Evolutionary conservation across 2,797 vertebrate genomes (phyloP), one percentile per base, ranked within the genome.

Genomic region (Crax fasciolata): DNA sequence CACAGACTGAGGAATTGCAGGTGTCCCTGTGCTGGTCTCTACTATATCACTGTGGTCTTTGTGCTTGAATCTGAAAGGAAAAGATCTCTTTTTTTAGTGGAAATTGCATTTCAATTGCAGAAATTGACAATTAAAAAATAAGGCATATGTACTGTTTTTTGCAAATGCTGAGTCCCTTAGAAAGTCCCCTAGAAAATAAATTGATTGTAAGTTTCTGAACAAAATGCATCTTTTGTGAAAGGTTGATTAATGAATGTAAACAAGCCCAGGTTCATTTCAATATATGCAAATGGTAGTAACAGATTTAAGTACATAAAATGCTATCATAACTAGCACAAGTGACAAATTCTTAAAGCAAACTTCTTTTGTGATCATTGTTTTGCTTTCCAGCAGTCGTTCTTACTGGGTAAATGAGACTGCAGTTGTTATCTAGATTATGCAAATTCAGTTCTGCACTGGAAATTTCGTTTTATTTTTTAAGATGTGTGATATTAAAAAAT

Each of bases 221-320:
- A 30, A 11, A 5, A 39, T 59, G 8, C 3, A 16, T 57, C 25
- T 48, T 76, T 80, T 27, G 54, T 67, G 48, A 80, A 49, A 73
- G 16, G 16, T n/a, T 90, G 28, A 51, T 61, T 70, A 89, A 73
- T 48, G 16, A 15, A 55, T 55, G 17, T 77, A 51, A 91, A 88
- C 21, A 90, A 76, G n/a, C 68, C 78, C n/a, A 81, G 52, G 51
- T 70, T 83, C 39, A 92, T 57, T 81, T 84, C 91, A 91, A 73
- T 19, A 15, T 81, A 68, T 62, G 51, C 58, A 68, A 80, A n/a
- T 61, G 12, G 25, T 84, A 85, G 62, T 48, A 94, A 87, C 5
- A 17, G 48, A 46, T 71, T 35, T 15, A 90, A 70, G 3, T 77
- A 44, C 23, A 39, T 38, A 72, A 81, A 90, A 71, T 68, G 9